Base-by-base conservation (phyloP, 1,140 invertebrate genomes). In the Globodera rostochiensis region DNA sequence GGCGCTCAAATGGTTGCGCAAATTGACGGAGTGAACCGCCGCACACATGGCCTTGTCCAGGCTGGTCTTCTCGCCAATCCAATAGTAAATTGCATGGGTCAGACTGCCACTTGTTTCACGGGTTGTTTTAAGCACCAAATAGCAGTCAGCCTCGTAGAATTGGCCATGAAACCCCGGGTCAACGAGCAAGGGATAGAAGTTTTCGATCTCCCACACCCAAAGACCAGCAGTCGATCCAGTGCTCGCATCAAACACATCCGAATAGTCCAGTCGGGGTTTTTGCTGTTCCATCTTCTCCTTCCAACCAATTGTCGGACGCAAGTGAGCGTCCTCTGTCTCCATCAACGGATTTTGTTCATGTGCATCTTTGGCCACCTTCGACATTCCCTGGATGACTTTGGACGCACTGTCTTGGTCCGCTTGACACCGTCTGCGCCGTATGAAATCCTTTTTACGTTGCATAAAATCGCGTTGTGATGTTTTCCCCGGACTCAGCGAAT, bases 91-190 rank as follows among this genome's bases (percentile, higher is more conserved):
- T 86, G 96, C 93, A 95, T 96, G 98, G 76, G 93, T 92, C 0
- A 98, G 91, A 76, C 94, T 94, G 70, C 94, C 94, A 85, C 94
- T 93, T 57, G 96, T 91, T 90, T 98, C 96, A 60, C 81, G 66
- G 60, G 91, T 93, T 0, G 97, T 99, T 90, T 97, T 96, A 70
- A 99, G 91, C 77, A 99, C 93, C 85, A 99, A 98, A 89, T 99
- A 99, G 91, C 97, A 99, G 91, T 99, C 98, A 19, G 95, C 97
- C 91, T 98, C 96, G 90, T 98, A 99, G 91, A 99, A 99, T 91
- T 98, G 98, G 8, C 98, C 97, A 91, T 97, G 77, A 46, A 84
- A 84, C 81, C 84, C 86, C 57, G 92, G 91, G 74, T 93, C 92
- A 11, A 98, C 90, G 87, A 94, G 94, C 90, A 96, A 97, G 0